Evolutionary conservation across 2,797 vertebrate species (phyloP), one percentile per base, ranked within the genome.

Genomic region (Garrulus glandarius): DNA sequence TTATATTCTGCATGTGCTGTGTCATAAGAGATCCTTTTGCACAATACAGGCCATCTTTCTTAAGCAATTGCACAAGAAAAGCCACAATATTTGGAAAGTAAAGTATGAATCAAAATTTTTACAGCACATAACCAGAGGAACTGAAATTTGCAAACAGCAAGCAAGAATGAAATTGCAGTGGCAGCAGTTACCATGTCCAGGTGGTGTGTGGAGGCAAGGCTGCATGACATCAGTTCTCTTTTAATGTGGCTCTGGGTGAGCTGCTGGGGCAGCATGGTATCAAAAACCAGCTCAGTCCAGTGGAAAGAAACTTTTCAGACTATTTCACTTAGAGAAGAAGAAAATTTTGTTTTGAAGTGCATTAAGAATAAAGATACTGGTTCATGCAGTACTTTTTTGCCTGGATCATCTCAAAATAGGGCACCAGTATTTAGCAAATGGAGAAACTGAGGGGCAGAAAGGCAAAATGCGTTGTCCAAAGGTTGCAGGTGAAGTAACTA

Each of bases 61-160:
- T 88, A 67, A 91, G 67, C 37, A 30, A 65, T 97, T 97, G 94
- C 96, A 94, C 81, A 95, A 96, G 83, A 93, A 72, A 90, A 96
- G 83, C 93, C 87, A 75, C 95, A 91, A 34, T 87, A 88, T 93
- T 94, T 96, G 92, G 65, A 95, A 94, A 96, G 86, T 82, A 87
- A 96, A 96, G 70, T 60, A 92, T 96, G 95, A 96, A 97, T 96
- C 87, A 93, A 97, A 96, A 29, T n/a, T 94, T 92, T 90, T 87
- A 70, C 79, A 94, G 93, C 57, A 77, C 44, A 47, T 55, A 80
- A 64, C 57, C 47, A 93, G 91, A 96, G 95, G 97, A 97, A 97
- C 95, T 96, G 95, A 97, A 97, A 97, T 92, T 96, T 95, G 96
- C 91, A 69, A 49, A 68, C 52, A 15, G 72, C 84, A 89, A 90